Conservation (phyloP, 37 sponge, comb jelly and placozoan genomes). For the Haliclona indistincta region DNA sequence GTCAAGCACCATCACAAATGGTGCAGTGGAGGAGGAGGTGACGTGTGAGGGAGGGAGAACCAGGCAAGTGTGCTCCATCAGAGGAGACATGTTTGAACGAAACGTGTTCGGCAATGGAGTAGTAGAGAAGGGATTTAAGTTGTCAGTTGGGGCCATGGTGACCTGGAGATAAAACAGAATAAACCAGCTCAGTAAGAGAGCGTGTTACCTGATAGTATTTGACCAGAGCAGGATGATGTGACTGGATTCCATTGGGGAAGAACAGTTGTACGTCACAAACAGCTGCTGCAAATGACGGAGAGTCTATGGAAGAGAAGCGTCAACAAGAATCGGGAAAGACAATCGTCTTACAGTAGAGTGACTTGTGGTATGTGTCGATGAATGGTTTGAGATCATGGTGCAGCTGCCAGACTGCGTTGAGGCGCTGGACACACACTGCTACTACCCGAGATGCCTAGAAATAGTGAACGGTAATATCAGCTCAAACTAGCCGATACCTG, state of each 20-base stretch:
- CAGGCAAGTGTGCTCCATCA: conserved; percentile 38
- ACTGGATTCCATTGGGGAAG: conserved; percentile 56
- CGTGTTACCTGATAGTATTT: conserved; percentile 6
- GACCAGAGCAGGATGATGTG: background rate
- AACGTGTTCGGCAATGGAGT: background rate
- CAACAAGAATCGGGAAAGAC: no score
- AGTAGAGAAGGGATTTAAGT: background rate
- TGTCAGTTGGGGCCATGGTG: background rate
- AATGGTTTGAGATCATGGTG: conserved; percentile 42
- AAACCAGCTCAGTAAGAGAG: background rate
- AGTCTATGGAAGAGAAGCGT: conserved; percentile 22
- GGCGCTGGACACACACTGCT: conserved; percentile 58
- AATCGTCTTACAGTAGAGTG: conserved; percentile 21
- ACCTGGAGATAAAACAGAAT: background rate
- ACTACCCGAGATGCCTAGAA: background rate
- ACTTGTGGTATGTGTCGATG: background rate
- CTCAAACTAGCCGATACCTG: background rate
- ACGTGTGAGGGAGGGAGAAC: conserved; percentile 28
- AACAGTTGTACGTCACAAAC: conserved; percentile 28
- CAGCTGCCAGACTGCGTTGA: conserved; percentile 68
- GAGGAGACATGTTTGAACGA: conserved; percentile 23
- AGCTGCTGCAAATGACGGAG: conserved; percentile 27
- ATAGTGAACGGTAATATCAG: background rate
- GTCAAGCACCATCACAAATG: conserved; percentile 2
- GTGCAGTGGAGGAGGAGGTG: background rate